These are phyloP conservation scores for Seira musarum DNA, from an alignment of 2,888 invertebrate species.

Conservation along the genomic window DNA sequence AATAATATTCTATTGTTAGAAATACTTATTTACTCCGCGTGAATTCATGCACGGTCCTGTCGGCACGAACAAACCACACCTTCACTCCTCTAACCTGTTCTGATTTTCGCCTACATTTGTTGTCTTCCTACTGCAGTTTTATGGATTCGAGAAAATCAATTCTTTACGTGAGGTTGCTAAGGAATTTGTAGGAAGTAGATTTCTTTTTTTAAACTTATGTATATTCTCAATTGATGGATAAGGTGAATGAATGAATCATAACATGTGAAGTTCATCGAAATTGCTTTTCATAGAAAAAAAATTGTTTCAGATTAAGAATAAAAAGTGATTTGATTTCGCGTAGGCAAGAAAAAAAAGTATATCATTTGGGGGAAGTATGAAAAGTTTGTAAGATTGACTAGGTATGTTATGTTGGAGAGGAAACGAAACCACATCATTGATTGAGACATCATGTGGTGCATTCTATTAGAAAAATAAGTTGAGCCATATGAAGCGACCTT, in stretches of 20 bases:
- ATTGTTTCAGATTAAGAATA: neutral
- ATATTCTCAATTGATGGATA: neutral
- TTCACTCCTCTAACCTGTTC: neutral
- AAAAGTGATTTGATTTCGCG: neutral
- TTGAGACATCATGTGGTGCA: constrained; percentile 36
- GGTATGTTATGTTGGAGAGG: neutral
- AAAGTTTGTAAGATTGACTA: no score
- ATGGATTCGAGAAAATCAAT: constrained; percentile 8
- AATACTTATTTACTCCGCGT: constrained; percentile 17
- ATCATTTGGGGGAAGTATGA: neutral
- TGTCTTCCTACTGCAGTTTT: constrained; percentile 12
- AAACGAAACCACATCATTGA: neutral
- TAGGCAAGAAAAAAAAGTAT: neutral
- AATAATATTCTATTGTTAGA: constrained; percentile 14
- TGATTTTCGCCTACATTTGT: constrained; percentile 13
- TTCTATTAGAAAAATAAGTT: constrained; percentile 15
- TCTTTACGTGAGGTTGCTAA: neutral
- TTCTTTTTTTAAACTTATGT: neutral
- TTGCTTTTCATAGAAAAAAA: constrained; percentile 4
- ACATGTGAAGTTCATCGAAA: neutral
- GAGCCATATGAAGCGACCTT: neutral
- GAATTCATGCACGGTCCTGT: constrained; percentile 16
- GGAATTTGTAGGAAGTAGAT: neutral
- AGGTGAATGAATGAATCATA: neutral
- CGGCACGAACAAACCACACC: constrained; percentile 16